Evolutionary conservation across 2,113 vertebrate genomes (phyloP).

Genomic region (Pristiophorus japonicus): DNA sequence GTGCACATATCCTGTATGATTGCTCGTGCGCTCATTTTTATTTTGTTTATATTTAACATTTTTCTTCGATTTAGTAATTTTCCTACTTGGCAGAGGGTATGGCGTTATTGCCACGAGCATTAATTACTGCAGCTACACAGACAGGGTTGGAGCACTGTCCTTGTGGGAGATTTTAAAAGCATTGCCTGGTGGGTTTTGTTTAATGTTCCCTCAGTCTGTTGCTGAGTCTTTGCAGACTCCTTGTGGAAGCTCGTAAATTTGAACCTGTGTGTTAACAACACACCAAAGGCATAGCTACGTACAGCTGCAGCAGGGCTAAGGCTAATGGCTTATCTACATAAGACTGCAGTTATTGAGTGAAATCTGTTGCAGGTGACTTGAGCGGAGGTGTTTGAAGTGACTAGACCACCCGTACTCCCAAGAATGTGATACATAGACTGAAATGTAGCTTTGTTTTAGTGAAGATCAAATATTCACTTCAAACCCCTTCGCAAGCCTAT

Average conservation of each 20-base stretch:
- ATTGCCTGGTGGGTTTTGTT: not conserved
- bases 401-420: not conserved
- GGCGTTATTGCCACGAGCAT: not conserved
- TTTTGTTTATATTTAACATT: not conserved
- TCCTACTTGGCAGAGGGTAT: not conserved
- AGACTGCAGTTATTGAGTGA: not conserved
- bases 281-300: not conserved
- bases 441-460: conserved; percentile 5
- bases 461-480: not conserved
- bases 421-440: not conserved
- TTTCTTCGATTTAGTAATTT: not conserved
- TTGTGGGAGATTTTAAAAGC: not conserved
- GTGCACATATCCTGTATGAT: not conserved
- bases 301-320: not conserved
- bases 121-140: not conserved
- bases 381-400: not conserved
- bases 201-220: not conserved
- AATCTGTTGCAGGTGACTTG: conserved; percentile 19
- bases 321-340: not conserved
- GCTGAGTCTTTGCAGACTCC: not conserved
- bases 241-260: not conserved
- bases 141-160: not conserved
- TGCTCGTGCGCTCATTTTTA: not conserved
- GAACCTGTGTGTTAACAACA: not conserved
- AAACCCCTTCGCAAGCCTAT: not conserved